Evolutionary conservation across 2,113 vertebrate species (phyloP).

Genomic region (Pluvialis apricaria): DNA sequence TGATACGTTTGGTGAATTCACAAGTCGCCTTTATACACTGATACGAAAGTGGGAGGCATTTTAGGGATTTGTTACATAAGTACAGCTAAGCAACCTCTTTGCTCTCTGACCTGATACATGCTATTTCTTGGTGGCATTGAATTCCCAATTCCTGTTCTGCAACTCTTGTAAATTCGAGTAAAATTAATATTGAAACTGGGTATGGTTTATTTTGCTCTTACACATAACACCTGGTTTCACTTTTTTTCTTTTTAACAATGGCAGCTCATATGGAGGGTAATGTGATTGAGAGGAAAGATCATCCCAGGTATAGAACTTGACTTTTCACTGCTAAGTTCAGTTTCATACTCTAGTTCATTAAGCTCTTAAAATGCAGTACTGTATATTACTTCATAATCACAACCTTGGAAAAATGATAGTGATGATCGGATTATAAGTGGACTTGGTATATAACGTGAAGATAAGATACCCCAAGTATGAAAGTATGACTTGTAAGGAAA

Average conservation of each 20-base stretch:
- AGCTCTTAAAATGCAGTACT: neutral
- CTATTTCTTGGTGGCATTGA: neutral
- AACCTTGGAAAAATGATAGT: neutral
- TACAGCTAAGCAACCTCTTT: neutral
- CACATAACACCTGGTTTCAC: rapidly evolving
- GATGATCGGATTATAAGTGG: neutral
- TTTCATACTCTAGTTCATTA: neutral
- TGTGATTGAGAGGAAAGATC: neutral
- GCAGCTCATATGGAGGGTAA: neutral
- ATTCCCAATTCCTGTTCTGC: neutral
- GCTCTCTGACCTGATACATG: neutral
- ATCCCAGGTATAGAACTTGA: neutral
- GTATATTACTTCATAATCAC: neutral
- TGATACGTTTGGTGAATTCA: neutral
- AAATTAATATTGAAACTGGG: neutral
- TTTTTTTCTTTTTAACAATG: neutral
- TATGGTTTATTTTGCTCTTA: neutral
- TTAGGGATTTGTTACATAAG: neutral
- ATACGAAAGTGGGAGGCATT: neutral
- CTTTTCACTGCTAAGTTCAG: neutral
- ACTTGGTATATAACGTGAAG: neutral
- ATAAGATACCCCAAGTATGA: neutral
- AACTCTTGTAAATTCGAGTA: neutral
- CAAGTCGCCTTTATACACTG: neutral
- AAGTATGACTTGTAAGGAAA: neutral